Base-by-base conservation (phyloP, 1,140 invertebrate species). In the Galendromus occidentalis region DNA sequence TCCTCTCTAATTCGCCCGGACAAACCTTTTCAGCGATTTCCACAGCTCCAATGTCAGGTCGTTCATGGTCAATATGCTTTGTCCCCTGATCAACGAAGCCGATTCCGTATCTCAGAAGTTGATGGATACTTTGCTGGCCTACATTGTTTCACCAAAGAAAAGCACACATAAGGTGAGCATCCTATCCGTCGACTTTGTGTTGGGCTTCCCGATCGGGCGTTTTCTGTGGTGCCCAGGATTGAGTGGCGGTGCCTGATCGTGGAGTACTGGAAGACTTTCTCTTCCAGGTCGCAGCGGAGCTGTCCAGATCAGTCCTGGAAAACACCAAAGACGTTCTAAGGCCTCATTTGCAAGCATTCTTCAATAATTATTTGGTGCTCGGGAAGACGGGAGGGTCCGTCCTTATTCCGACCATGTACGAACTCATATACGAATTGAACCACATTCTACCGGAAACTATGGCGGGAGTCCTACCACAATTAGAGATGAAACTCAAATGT, bases 341-440 rank as follows among this genome's bases (percentile, higher is more conserved):
- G 83, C 84, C 68, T 88, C 91, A 78, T 82, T 82, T 80, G 68
- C 47, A 39, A 67, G 28, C 59, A 20, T 95, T 95, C 74, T 95
- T 95, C 78, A 94, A 95, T 77, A 89, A 92, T 75, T 87, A 90
- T 25, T 76, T 96, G 33, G 89, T 95, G 69, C 77, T 94, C 73
- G 91, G 91, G 20, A 91, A 90, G 76, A 73, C 73, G 30, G 72
- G 73, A 2, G 73, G 76, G 30, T 77, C 73, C 71, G 73, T 74
- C 22, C 68, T 69, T 18, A 65, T 65, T 42, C 12, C 59, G 33
- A 73, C 77, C 55, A 68, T 96, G 30, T 96, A 93, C 75, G 91
- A 96, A 75, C 79, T 98, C 64, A 95, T 98, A 70, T 96, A 96
- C 75, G 92, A 98, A 76, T 76, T 98, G 68, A 91, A 97, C 77